These are phyloP conservation scores for Phalloptychus januarius DNA, from an alignment of 2,797 vertebrate genomes.

Conservation along the genomic window DNA sequence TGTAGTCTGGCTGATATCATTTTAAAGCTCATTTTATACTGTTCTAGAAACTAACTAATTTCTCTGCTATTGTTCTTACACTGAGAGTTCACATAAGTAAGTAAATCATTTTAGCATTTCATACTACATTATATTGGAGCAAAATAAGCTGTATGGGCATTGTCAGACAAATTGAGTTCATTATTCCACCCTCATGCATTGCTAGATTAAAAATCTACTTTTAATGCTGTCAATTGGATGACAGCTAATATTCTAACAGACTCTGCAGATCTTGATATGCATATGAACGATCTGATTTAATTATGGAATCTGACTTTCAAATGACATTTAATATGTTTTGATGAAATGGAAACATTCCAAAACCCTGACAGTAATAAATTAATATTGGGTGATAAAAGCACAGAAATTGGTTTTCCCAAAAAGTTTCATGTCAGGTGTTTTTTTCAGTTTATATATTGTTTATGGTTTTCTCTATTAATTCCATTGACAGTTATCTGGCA, in stretches of 20 bases:
- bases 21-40: not conserved
- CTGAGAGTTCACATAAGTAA: not conserved
- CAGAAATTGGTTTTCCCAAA: conserved; percentile 40
- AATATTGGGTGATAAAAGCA: conserved; percentile 63
- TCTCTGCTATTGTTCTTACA: not conserved
- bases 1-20: not conserved
- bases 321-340: conserved; percentile 69
- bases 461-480: conserved; percentile 52
- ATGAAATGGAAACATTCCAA: conserved; percentile 61
- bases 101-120: conserved; percentile 10
- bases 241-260: conserved; percentile 64
- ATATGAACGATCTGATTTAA: conserved; percentile 64
- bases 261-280: conserved; percentile 54
- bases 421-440: conserved; percentile 45
- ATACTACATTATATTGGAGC: conserved; percentile 10
- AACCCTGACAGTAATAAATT: conserved; percentile 64
- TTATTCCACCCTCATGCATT: conserved; percentile 21
- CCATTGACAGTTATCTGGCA: conserved; percentile 56
- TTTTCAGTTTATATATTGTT: not conserved
- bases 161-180: conserved; percentile 40
- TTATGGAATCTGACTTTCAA: conserved; percentile 66
- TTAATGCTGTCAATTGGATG: conserved; percentile 56
- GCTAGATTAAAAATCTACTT: conserved; percentile 52
- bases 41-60: not conserved
- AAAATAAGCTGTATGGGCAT: not conserved